phyloP scores from a whole-genome alignment of 2,888 invertebrate species.

The Drosophila setosimentum region DNA sequence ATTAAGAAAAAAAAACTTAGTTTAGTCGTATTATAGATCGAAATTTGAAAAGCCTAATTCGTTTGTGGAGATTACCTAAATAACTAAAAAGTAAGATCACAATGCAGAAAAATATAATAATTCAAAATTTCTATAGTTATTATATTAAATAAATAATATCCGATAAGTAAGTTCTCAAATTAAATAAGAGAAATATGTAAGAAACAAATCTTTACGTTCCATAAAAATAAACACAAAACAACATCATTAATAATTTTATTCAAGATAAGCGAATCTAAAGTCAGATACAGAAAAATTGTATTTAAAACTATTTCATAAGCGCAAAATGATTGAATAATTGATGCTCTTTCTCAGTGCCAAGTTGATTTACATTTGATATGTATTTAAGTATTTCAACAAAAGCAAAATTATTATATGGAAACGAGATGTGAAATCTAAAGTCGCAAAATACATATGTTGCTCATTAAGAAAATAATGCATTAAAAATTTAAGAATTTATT shows the following conservation, averaged over 20 bases:
- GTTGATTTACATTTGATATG: not conserved
- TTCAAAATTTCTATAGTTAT: not conserved
- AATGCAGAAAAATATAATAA: not conserved
- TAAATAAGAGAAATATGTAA: not conserved
- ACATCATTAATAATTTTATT: not conserved
- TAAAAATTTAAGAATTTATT: not conserved
- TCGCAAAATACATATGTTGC: not conserved
- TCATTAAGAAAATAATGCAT: not conserved
- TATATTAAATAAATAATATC: not conserved
- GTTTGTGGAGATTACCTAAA: no score
- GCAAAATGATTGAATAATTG: no score
- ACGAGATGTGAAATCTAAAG: not conserved
- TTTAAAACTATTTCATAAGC: not conserved
- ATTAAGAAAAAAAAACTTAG: not conserved
- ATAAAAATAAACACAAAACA: not conserved
- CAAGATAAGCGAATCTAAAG: not conserved
- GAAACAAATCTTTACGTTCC: not conserved
- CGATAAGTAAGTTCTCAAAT: not conserved
- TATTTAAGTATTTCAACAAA: not conserved
- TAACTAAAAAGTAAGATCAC: not conserved
- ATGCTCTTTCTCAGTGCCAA: rapidly evolving
- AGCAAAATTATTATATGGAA: not conserved
- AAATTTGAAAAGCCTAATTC: not conserved
- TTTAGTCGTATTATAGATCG: not conserved
- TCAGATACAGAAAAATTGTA: not conserved